Base-by-base conservation (phyloP, 2,113 vertebrate species). In the Sturnus vulgaris region DNA sequence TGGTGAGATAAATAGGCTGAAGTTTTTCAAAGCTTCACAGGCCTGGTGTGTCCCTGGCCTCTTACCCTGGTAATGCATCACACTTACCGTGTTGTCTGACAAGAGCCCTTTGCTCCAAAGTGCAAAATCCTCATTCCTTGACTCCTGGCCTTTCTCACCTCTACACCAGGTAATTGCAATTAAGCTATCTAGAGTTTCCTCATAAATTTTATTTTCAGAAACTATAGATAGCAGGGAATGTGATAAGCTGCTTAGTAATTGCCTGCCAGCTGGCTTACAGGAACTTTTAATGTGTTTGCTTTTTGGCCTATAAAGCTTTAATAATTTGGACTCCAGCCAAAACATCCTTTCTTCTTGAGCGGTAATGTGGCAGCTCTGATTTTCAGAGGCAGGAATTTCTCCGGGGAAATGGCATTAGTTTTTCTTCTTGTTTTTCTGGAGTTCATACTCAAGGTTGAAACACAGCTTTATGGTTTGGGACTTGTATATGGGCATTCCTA, bases 231-330 rank as follows among this genome's bases (percentile, higher is more conserved):
- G 64, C 7, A 15, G 75, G 20, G 42, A 76, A 77, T 83, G 52
- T 40, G 75, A 92, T 95, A 95, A 94, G 75, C 87, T 73, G 82
- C 93, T 92, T 94, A 94, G 76, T 95, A 93, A 94, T 80, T 91
- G 89, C 84, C 87, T 92, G 93, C 93, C 89, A 94, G 89, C 81
- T 91, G 87, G 73, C 93, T 91, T 57, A 82, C 8, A 2, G 82
- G 79, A 90, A 90, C 89, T 93, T 89, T 72, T 93, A 95, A 86
- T 92, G 71, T 92, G 79, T 96, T 97, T 96, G 71, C 78, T 88
- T 95, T 93, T 93, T 88, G 94, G 75, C 68, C 75, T 93, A 37
- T 94, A 89, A 93, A 95, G 65, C 94, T 80, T 68, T 94, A 88
- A 92, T 91, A 84, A 88, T 77, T 95, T 96, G 94, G 91, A 92